phyloP scores from a whole-genome alignment of 2,113 vertebrate species.

The Sebastes schlegelii region DNA sequence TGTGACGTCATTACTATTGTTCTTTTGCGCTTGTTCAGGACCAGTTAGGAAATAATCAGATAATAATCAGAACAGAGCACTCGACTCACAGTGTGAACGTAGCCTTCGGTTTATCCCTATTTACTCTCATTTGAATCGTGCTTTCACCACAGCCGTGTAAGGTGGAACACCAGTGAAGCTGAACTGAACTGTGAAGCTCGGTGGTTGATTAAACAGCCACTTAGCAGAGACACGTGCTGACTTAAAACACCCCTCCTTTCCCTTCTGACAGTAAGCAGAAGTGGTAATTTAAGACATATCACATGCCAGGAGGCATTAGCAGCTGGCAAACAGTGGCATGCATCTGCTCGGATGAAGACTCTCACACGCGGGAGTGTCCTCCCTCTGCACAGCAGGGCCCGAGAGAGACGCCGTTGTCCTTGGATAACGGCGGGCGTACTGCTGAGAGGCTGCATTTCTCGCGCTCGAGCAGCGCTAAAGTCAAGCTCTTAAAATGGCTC shows the following conservation, averaged over 20 bases:
- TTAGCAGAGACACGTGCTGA: conserved; percentile 26
- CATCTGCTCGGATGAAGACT: conserved; percentile 54
- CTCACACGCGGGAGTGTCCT: conserved; percentile 25
- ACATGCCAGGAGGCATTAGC: conserved; percentile 41
- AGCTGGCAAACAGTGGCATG: conserved; percentile 45
- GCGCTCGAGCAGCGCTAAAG: conserved; percentile 29
- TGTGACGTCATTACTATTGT: no score
- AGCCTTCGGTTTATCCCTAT: neutral
- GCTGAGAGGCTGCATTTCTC: conserved; percentile 43
- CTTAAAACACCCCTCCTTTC: conserved; percentile 36
- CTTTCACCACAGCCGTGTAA: neutral
- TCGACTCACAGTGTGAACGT: no score
- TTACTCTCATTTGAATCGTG: neutral
- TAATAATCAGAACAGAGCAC: no score
- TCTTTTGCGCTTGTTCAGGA: no score
- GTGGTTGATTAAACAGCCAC: conserved; percentile 30
- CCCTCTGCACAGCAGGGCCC: conserved; percentile 12
- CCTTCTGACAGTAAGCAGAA: conserved; percentile 31
- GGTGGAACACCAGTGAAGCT: neutral
- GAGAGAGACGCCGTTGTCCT: conserved; percentile 35
- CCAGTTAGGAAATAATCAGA: no score
- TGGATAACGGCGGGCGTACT: conserved; percentile 41
- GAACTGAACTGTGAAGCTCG: neutral
- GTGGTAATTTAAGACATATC: conserved; percentile 49
- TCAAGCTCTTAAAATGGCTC: conserved; percentile 67